Percentiles rank a stretch among this genome's conserved stretches.
These are phyloP conservation scores for Hexactinellida sp. DNA, from an alignment of 37 sponge, comb jelly and placozoan genomes.

Conservation along the genomic window DNA sequence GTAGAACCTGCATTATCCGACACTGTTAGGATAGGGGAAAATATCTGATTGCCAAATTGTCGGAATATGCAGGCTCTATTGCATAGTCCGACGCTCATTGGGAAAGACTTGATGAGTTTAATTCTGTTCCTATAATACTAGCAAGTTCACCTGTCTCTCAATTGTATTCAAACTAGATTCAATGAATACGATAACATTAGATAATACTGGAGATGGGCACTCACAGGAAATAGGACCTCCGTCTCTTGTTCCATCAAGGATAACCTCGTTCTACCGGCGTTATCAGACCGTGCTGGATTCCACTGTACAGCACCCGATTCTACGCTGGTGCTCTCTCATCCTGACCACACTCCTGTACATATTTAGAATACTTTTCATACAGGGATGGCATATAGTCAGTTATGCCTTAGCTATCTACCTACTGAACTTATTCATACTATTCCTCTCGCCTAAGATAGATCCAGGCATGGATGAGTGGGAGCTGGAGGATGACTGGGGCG, in stretches of 20 bases:
- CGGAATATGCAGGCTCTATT: too few species aligned
- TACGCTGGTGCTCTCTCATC: conserved; percentile 39
- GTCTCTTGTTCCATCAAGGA: background rate
- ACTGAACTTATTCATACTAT: conserved; percentile 73
- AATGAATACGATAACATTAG: background rate
- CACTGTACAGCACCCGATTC: conserved; percentile 29
- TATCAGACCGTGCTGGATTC: conserved; percentile 68
- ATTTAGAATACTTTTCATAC: conserved; percentile 27
- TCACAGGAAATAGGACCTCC: background rate
- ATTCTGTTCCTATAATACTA: too few species aligned
- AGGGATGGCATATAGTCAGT: conserved; percentile 87
- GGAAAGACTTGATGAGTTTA: too few species aligned
- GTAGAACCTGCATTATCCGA: too few species aligned
- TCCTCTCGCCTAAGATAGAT: conserved; percentile 89
- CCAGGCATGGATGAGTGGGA: conserved; percentile 46
- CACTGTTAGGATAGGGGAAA: too few species aligned
- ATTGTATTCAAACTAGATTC: background rate
- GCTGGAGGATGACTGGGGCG: conserved; percentile 17
- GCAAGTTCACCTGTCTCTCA: too few species aligned
- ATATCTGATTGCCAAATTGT: too few species aligned
- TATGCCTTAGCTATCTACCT: conserved; percentile 84
- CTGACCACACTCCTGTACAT: conserved; percentile 31
- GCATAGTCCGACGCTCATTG: too few species aligned
- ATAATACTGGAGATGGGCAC: background rate
- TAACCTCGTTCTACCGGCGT: conserved; percentile 24